Evolutionary conservation across 1,140 invertebrate species (phyloP).

Genomic region (Spodoptera litura): DNA sequence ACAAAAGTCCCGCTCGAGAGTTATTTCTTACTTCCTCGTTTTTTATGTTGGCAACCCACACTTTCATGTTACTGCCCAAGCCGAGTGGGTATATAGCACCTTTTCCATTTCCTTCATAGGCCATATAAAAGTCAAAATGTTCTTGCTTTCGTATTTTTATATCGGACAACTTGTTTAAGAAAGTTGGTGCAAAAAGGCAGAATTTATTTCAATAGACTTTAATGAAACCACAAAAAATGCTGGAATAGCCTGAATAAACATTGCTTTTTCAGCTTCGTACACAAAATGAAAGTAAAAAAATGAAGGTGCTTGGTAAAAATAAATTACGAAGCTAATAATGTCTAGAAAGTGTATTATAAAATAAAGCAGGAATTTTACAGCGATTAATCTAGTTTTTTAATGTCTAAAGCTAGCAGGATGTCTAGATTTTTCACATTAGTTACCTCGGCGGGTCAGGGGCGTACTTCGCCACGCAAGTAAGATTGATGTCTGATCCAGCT

Average conservation of each 20-base stretch:
- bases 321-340: neutral
- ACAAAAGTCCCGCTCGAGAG: constrained; percentile 39
- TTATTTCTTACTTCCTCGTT: constrained; percentile 42
- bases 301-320: neutral
- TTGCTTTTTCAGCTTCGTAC: neutral
- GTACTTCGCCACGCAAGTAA: constrained; percentile 94
- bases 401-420: constrained; percentile 8
- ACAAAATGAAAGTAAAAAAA: constrained; percentile 7
- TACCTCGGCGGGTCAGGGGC: constrained; percentile 93
- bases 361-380: constrained; percentile 8
- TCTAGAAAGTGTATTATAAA: constrained; percentile 5
- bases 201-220: neutral
- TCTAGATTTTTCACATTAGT: constrained; percentile 51
- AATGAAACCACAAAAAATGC: constrained; percentile 4
- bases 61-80: constrained; percentile 20
- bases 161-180: neutral
- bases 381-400: constrained; percentile 28
- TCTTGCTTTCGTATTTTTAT: constrained; percentile 13
- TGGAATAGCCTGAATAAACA: neutral
- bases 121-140: constrained; percentile 29
- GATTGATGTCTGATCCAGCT: constrained; percentile 95
- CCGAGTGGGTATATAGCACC: constrained; percentile 29
- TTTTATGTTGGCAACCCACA: constrained; percentile 44
- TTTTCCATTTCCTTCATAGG: constrained; percentile 27
- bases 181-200: neutral